Percentiles rank a stretch among this genome's conserved stretches.
These are phyloP conservation scores for Eclectus roratus DNA, from an alignment of 2,113 vertebrate genomes.

Conservation along the genomic window DNA sequence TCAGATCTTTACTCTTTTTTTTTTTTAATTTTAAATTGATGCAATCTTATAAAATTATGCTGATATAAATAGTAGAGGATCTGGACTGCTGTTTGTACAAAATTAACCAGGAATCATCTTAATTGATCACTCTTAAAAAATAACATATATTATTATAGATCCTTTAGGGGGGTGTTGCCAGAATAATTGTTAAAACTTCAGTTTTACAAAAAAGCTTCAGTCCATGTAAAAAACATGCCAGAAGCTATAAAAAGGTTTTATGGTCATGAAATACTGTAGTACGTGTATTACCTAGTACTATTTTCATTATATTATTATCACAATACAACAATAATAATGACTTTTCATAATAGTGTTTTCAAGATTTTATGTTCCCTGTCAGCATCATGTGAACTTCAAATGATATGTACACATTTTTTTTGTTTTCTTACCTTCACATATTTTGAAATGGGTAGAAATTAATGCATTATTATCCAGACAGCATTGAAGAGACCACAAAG, in stretches of 20 bases:
- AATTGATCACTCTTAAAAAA: not conserved
- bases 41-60: not conserved
- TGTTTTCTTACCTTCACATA: not conserved
- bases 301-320: not conserved
- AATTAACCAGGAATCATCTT: not conserved
- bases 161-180: not conserved
- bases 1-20: not conserved
- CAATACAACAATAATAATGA: not conserved
- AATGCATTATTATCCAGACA: not conserved
- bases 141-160: not conserved
- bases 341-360: not conserved
- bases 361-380: not conserved
- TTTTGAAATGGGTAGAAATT: not conserved
- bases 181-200: not conserved
- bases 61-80: not conserved
- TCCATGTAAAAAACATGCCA: not conserved
- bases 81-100: not conserved
- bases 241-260: not conserved
- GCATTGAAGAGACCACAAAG: not conserved
- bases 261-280: not conserved
- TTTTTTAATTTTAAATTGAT: not conserved
- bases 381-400: not conserved
- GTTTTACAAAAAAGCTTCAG: not conserved
- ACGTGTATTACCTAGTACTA: not conserved
- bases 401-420: not conserved